A percentile compares a stretch with the other conserved stretches of the same genome.
phyloP scores from a whole-genome alignment of 2,113 vertebrate genomes.

The Rhinichthys klamathensis region DNA sequence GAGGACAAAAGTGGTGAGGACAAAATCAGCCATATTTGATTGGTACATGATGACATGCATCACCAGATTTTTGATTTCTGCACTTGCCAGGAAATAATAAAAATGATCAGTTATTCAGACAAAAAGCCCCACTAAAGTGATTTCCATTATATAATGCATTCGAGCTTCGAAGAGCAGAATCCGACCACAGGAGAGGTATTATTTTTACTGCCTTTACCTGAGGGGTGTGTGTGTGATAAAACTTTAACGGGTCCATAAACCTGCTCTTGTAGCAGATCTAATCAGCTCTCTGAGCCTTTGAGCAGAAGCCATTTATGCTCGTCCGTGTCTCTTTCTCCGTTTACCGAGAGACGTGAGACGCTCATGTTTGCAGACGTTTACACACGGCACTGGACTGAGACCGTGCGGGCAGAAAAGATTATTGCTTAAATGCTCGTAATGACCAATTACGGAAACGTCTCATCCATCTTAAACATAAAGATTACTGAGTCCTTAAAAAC shows the following conservation, averaged over 20 bases:
- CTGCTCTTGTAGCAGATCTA: conserved; percentile 64
- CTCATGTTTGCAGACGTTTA: conserved; percentile 44
- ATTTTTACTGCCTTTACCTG: conserved; percentile 85
- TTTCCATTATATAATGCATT: conserved; percentile 80
- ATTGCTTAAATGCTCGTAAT: conserved; percentile 45
- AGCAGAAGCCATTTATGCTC: conserved; percentile 59
- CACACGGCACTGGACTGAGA: conserved; percentile 46
- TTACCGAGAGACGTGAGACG: conserved; percentile 55
- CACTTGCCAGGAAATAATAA: neutral
- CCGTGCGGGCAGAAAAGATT: conserved; percentile 5
- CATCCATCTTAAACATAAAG: conserved; percentile 47
- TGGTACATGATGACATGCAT: neutral
- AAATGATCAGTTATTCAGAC: neutral
- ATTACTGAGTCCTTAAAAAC: neutral
- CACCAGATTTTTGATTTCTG: neutral
- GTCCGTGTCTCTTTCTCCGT: conserved; percentile 56
- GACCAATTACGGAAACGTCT: conserved; percentile 21
- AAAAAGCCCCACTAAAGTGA: conserved; percentile 49
- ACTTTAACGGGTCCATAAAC: conserved; percentile 86
- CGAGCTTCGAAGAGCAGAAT: conserved; percentile 81
- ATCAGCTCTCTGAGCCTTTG: conserved; percentile 77
- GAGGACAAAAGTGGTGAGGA: too few species aligned
- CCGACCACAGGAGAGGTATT: conserved; percentile 70
- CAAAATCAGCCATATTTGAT: too few species aligned
- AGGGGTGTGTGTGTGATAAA: conserved; percentile 80